A percentile compares a stretch with the other conserved stretches of the same genome.
These are phyloP conservation scores for Spilarctia lutea DNA, from an alignment of 2,888 invertebrate species.

Conservation along the genomic window DNA sequence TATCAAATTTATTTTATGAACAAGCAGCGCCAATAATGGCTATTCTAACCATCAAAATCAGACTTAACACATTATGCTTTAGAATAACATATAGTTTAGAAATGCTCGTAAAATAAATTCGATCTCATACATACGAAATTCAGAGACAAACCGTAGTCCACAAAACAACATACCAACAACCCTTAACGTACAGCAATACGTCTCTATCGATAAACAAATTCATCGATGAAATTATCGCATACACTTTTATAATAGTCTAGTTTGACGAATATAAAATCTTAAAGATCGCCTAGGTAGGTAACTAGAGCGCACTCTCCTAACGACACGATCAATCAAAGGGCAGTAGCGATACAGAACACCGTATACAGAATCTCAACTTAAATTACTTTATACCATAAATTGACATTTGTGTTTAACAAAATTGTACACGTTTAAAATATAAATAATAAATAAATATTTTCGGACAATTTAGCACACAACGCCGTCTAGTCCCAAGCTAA, in stretches of 20 bases:
- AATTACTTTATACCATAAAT: conserved; percentile 14
- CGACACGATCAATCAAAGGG: conserved; percentile 40
- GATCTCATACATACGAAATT: conserved; percentile 33
- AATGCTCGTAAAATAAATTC: conserved; percentile 46
- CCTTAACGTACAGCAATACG: conserved; percentile 59
- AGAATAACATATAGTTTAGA: conserved; percentile 26
- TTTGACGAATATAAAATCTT: conserved; percentile 59
- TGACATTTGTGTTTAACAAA: conserved; percentile 12
- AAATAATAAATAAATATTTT: no score
- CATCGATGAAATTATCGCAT: conserved; percentile 57
- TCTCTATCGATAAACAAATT: conserved; percentile 59
- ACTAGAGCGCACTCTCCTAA: conserved; percentile 54
- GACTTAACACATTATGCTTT: conserved; percentile 37
- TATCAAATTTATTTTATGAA: conserved; percentile 61
- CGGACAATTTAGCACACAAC: no score
- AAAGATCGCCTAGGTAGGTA: conserved; percentile 56
- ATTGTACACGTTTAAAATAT: no score
- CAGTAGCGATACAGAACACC: conserved; percentile 46
- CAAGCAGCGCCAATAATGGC: conserved; percentile 31
- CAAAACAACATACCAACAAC: conserved; percentile 59
- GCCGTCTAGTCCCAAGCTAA: no score
- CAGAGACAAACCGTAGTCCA: conserved; percentile 37
- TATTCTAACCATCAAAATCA: conserved; percentile 34
- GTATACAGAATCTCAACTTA: conserved; percentile 43
- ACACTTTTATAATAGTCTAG: conserved; percentile 64